Percentiles rank a stretch among this genome's conserved stretches.
Conservation (phyloP, 1,140 invertebrate genomes). For the Drosophila simulans region DNA sequence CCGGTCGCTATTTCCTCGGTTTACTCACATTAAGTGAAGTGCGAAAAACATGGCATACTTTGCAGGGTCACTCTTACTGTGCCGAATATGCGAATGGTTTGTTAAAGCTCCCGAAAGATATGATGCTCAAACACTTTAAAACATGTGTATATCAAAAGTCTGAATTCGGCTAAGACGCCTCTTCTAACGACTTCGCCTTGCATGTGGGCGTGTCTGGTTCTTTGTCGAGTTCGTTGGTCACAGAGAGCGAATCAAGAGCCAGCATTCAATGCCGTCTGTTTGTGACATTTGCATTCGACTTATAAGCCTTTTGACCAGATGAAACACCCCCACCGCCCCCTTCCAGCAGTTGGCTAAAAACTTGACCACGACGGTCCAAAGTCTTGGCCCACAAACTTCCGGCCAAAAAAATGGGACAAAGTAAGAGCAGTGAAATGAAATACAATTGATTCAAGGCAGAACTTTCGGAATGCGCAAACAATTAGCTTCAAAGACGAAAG, state of each 20-base stretch:
- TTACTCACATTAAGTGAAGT: not conserved
- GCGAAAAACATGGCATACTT: slow-evolving; percentile 26
- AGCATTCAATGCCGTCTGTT: slow-evolving; percentile 9
- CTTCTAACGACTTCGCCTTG: not conserved
- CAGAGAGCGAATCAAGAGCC: slow-evolving; percentile 2
- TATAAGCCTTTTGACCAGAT: slow-evolving; percentile 1
- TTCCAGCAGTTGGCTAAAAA: slow-evolving; percentile 13
- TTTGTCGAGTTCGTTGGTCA: slow-evolving; percentile 39
- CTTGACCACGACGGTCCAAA: slow-evolving; percentile 15
- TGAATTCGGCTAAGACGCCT: not conserved
- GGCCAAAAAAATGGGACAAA: slow-evolving; percentile 10
- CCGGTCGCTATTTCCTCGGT: not conserved
- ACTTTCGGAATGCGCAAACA: slow-evolving; percentile 39
- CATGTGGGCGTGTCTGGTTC: not conserved
- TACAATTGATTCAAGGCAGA: slow-evolving; percentile 11
- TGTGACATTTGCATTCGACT: slow-evolving; percentile 34
- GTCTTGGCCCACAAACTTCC: not conserved
- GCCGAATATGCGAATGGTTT: not conserved
- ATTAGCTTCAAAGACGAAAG: slow-evolving; percentile 39
- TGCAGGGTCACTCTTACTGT: not conserved
- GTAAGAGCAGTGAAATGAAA: slow-evolving; percentile 1
- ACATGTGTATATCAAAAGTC: no score
- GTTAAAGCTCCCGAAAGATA: no score
- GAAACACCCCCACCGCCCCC: not conserved
- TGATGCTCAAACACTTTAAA: not conserved